Evolutionary conservation across 2,113 vertebrate species (phyloP), one percentile per base, ranked within the genome.

Genomic region (Balaeniceps rex): DNA sequence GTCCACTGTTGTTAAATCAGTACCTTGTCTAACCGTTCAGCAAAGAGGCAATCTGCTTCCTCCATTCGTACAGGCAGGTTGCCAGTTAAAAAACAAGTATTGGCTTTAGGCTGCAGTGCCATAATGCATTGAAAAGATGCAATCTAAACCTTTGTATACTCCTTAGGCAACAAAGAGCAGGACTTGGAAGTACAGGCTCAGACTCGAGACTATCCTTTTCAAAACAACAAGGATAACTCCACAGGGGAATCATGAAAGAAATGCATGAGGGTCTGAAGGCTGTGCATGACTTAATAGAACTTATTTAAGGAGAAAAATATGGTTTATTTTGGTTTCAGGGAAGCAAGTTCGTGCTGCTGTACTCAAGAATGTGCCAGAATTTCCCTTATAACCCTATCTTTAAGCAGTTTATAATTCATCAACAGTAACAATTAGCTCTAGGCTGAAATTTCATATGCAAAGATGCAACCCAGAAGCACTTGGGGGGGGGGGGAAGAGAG

Each of bases 1-100:
- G 99, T 99, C 99, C 98, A 98, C 98, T 99, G 98, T 98, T 98
- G 99, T 99, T 99, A 99, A 93, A 97, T 99, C 99, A 99, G 98
- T 98, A 98, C 98, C 98, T 98, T 97, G 98, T 98, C 98, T 98
- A 97, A 98, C 97, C 86, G 94, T 91, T 98, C 98, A 98, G 98
- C 98, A 98, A 98, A 98, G 98, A 98, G 98, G 98, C 98, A 98
- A 98, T 98, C 98, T 98, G 98, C 98, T 98, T 97, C 97, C 97
- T 98, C 98, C 95, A 81, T 96, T 97, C 93, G 87, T 95, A 89
- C 91, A 98, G 98, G 98, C 98, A 98, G 98, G 98, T 97, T 98
- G 98, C 98, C 98, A 98, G 98, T 98, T 98, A 96, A 93, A 97
- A 97, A 97, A 96, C 97, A 96, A 98, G 98, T 85, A 97, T 38